phyloP scores from a whole-genome alignment of 2,797 vertebrate species.

The Oophaga sylvatica region DNA sequence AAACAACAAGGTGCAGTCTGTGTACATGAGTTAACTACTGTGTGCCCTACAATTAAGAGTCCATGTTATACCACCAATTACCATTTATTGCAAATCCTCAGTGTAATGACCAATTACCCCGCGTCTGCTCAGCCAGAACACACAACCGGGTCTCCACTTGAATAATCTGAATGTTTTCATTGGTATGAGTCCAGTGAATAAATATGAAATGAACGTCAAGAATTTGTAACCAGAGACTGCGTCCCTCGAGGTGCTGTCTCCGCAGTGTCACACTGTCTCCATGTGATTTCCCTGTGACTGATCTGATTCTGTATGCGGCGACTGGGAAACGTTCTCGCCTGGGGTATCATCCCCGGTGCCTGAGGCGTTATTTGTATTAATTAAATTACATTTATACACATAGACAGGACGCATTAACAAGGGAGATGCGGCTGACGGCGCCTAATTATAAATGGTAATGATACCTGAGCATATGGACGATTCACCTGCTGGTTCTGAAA shows the following conservation, averaged over 20 bases:
- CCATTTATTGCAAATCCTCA: conserved; percentile 1
- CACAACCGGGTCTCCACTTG: not conserved
- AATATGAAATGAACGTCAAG: conserved; percentile 40
- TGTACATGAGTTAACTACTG: not conserved
- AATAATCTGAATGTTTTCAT: conserved; percentile 6
- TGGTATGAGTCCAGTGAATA: conserved; percentile 21
- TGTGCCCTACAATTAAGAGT: not conserved
- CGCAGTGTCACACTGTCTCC: conserved; percentile 27
- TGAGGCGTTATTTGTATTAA: conserved; percentile 8
- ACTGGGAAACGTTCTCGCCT: not conserved
- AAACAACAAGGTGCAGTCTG: not conserved
- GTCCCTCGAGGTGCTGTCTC: conserved; percentile 26
- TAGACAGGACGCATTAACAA: not conserved
- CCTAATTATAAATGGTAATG: not conserved
- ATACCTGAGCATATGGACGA: not conserved
- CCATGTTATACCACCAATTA: not conserved
- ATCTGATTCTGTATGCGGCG: conserved; percentile 13
- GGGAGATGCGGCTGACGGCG: not conserved
- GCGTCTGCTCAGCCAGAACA: not conserved
- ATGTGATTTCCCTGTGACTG: conserved; percentile 46
- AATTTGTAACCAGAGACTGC: conserved; percentile 8
- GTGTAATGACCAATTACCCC: not conserved
- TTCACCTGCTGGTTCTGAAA: not conserved
- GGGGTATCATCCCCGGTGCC: not conserved
- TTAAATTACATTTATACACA: conserved; percentile 23